Evolutionary conservation across 2,797 vertebrate species (phyloP).

Genomic region (Lycodopsis pacificus): DNA sequence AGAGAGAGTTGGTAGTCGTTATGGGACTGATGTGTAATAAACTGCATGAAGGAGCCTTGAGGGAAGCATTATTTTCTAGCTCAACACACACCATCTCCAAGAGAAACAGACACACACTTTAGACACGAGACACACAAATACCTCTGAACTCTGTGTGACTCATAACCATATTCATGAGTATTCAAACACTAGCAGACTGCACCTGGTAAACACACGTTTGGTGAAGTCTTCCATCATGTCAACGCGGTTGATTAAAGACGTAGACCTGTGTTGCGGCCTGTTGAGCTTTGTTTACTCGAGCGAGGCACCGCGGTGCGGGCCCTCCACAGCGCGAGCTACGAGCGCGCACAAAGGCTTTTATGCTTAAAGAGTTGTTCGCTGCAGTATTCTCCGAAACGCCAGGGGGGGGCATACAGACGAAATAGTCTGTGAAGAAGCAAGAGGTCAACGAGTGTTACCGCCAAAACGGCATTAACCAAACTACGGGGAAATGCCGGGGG

Average conservation of each 20-base stretch:
- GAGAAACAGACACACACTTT: constrained; percentile 31
- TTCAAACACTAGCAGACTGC: constrained; percentile 46
- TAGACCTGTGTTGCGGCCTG: constrained; percentile 5
- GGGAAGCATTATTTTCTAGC: constrained; percentile 72
- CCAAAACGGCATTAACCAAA: background rate
- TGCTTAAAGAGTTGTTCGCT: background rate
- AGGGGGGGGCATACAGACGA: background rate
- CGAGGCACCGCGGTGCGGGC: background rate
- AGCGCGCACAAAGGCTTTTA: background rate
- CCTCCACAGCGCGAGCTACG: background rate
- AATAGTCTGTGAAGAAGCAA: background rate
- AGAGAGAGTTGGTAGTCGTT: constrained; percentile 40
- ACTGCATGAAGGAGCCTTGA: constrained; percentile 72
- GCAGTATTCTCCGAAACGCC: background rate
- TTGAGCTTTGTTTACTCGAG: background rate
- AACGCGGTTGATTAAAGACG: constrained; percentile 42
- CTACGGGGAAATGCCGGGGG: background rate
- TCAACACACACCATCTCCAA: constrained; percentile 56
- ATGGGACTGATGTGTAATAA: constrained; percentile 76
- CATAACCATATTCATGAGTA: constrained; percentile 69
- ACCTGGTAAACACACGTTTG: constrained; percentile 52
- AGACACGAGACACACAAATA: constrained; percentile 21
- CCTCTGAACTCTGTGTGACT: constrained; percentile 71
- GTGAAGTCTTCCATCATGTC: constrained; percentile 38
- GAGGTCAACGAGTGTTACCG: background rate